These are phyloP conservation scores for Drosophila murphyi DNA, from an alignment of 1,140 invertebrate species.

Conservation along the genomic window DNA sequence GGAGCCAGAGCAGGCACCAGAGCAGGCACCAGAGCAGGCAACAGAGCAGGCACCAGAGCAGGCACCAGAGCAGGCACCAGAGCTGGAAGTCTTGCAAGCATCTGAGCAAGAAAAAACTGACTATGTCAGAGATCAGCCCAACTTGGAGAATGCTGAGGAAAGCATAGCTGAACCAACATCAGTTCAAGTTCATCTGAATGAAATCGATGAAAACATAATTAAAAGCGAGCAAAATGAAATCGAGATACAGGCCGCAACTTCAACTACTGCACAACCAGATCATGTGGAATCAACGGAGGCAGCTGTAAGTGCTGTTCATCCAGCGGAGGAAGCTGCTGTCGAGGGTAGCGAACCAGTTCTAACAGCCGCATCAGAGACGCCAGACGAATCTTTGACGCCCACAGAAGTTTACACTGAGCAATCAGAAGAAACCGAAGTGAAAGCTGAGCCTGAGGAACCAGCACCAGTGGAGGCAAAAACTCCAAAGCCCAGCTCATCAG, in stretches of 20 bases:
- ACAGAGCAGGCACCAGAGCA: no score
- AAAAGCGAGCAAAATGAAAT: conserved; percentile 29
- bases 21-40: background rate
- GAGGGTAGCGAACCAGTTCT: background rate
- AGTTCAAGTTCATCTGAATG: conserved; percentile 22
- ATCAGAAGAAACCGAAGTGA: conserved; percentile 3
- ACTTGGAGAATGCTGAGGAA: conserved; percentile 4
- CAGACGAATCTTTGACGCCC: conserved; percentile 16
- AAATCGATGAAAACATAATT: conserved; percentile 49
- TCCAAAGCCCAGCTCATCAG: conserved; percentile 5
- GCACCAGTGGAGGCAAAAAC: conserved; percentile 8
- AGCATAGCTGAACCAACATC: conserved; percentile 8
- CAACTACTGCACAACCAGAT: conserved; percentile 1
- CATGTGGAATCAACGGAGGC: conserved; percentile 20
- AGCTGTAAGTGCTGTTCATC: background rate
- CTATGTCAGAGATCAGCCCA: background rate
- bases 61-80: no score
- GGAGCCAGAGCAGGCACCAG: background rate
- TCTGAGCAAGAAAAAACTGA: background rate
- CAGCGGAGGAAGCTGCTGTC: conserved; percentile 7
- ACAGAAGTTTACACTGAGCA: conserved; percentile 19
- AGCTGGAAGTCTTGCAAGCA: no score
- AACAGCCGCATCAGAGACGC: background rate
- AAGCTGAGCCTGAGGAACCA: conserved; percentile 1
- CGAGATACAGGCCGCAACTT: conserved; percentile 4